Evolutionary conservation across 1,140 invertebrate genomes (phyloP).

Genomic region (Drosophila ficusphila): DNA sequence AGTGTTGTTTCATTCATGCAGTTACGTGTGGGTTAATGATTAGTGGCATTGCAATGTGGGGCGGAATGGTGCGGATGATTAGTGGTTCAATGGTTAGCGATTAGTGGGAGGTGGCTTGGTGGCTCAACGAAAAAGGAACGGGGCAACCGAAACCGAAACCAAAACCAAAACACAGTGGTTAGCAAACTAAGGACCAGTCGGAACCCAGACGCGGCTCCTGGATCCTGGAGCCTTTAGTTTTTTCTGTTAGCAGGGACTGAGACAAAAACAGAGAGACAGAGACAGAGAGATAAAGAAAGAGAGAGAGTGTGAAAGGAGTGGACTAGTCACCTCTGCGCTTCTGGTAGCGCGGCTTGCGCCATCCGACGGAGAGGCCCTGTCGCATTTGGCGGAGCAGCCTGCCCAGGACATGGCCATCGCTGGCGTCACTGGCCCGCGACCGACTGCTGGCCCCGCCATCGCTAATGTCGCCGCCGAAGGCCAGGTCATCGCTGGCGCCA

Average conservation of each 20-base stretch:
- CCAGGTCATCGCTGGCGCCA: conserved; percentile 61
- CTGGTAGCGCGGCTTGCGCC: conserved; percentile 81
- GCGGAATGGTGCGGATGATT: conserved; percentile 72
- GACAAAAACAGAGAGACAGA: conserved; percentile 44
- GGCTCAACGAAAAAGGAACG: conserved; percentile 35
- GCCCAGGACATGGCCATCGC: conserved; percentile 68
- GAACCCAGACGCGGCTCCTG: conserved; percentile 27
- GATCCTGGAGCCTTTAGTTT: too few species aligned
- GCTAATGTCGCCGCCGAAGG: conserved; percentile 72
- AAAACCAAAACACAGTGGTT: conserved; percentile 49
- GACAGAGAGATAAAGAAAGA: conserved; percentile 54
- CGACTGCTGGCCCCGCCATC: conserved; percentile 65
- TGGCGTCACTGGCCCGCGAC: conserved; percentile 64
- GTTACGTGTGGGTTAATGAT: conserved; percentile 35
- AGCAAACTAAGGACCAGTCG: conserved; percentile 46
- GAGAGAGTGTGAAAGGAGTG: conserved; percentile 43
- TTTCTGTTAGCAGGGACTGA: conserved; percentile 40
- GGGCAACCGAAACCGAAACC: conserved; percentile 27
- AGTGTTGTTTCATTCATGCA: conserved; percentile 56
- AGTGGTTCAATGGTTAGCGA: conserved; percentile 61
- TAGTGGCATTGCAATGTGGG: conserved; percentile 51
- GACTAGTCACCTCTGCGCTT: conserved; percentile 82
- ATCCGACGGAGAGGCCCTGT: conserved; percentile 69
- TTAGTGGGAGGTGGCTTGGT: conserved; percentile 51
- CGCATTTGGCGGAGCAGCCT: conserved; percentile 74